Percentiles rank a stretch among this genome's conserved stretches.
These are phyloP conservation scores for Sceliomorpha sp. DNA, from an alignment of 2,888 invertebrate species.

Conservation along the genomic window DNA sequence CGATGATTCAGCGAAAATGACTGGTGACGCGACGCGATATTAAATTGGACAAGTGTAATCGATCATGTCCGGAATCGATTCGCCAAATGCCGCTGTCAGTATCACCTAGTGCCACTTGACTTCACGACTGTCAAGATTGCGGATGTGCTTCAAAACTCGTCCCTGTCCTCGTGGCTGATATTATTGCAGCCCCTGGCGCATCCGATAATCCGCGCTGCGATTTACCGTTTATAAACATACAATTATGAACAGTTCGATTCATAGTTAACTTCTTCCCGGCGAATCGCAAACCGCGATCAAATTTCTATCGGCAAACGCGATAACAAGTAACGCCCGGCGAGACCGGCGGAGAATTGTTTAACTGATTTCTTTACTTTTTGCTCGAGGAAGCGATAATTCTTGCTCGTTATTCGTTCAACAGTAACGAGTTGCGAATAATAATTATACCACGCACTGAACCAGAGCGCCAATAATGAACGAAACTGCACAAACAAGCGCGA, in stretches of 20 bases:
- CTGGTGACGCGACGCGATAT: slow-evolving; percentile 5
- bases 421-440: slow-evolving; percentile 36
- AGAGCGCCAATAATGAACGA: slow-evolving; percentile 37
- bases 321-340: too few relatives aligned
- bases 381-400: too few relatives aligned
- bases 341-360: too few relatives aligned
- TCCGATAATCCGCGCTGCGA: too few relatives aligned
- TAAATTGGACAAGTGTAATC: slow-evolving; percentile 23
- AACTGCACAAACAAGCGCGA: slow-evolving; percentile 28
- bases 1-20: background rate
- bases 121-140: slow-evolving; percentile 12
- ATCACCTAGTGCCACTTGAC: slow-evolving; percentile 14
- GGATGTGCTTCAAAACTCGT: slow-evolving; percentile 5
- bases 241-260: too few relatives aligned
- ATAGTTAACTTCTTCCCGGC: too few relatives aligned
- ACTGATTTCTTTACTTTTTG: too few relatives aligned
- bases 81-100: slow-evolving; percentile 6
- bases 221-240: too few relatives aligned
- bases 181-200: too few relatives aligned
- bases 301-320: slow-evolving; percentile 1
- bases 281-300: background rate
- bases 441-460: slow-evolving; percentile 32
- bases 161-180: too few relatives aligned
- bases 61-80: slow-evolving; percentile 13
- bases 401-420: slow-evolving; percentile 23